Base-by-base conservation (phyloP, 2,113 vertebrate genomes). In the Castor canadensis region DNA sequence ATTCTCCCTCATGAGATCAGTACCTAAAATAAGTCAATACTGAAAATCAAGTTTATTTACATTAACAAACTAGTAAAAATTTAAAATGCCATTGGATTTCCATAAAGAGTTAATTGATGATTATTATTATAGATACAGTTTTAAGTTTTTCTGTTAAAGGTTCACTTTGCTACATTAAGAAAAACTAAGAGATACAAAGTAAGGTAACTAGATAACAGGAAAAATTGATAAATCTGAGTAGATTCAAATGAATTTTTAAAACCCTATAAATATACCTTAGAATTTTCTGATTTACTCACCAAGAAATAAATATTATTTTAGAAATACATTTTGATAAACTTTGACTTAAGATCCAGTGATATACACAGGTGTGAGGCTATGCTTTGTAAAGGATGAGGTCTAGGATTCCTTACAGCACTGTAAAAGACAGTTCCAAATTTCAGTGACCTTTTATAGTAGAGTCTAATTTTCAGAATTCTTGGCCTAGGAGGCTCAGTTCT, bases 101-200 rank as follows among this genome's bases (percentile, higher is more conserved):
- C 52, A 75, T 40, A 71, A 71, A 56, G 12, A 73, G 54, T 56
- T 56, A n/a, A 92, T 17, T 92, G 13, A 96, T 73, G 5, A 20
- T 71, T 88, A 95, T 82, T 83, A 83, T 6, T 92, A 75, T 10
- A 62, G 17, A 62, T 54, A 83, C 49, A 26, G 4, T 22, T 43
- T 43, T 72, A 87, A 47, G 22, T 20, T 58, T 92, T 87, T 71
- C 45, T 62, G 45, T 67, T 89, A 96, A 95, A 56, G 56, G 72
- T 11, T 85, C 38, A 67, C 73, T 60, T 73, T 80, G 52, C 56
- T 94, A 87, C 2, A 71, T 80, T 62, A 26, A 81, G 26, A 32
- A 95, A 89, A 79, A 52, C 6, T 91, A 56, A 82, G 92, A 91
- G 92, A 56, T 72, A 89, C 49, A 92, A 83, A 89, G 60, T 81